phyloP scores from a whole-genome alignment of 2,888 invertebrate species.

The Hololepta plana region DNA sequence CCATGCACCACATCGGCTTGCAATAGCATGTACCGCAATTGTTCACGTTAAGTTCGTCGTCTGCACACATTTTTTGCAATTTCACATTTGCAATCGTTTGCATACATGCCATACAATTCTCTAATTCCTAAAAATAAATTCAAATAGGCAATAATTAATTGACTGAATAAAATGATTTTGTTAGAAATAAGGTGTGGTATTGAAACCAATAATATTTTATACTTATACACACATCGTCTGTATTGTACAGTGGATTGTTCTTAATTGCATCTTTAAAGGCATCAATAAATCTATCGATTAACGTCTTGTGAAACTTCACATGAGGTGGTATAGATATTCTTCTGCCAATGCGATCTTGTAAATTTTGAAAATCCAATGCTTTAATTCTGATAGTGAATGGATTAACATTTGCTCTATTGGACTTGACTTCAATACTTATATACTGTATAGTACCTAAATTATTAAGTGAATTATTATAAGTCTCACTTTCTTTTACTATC shows the following conservation, averaged over 20 bases:
- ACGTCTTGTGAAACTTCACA: slow-evolving; percentile 55
- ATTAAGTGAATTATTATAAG: slow-evolving; percentile 39
- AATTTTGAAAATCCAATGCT: slow-evolving; percentile 57
- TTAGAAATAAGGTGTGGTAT: no score
- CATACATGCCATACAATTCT: slow-evolving; percentile 82
- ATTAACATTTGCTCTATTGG: slow-evolving; percentile 36
- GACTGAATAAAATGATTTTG: neutral
- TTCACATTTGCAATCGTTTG: slow-evolving; percentile 61
- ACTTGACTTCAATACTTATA: slow-evolving; percentile 60
- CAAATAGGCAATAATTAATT: neutral
- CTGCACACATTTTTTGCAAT: slow-evolving; percentile 47
- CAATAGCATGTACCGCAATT: slow-evolving; percentile 46
- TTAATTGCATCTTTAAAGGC: slow-evolving; percentile 62
- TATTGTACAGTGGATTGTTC: slow-evolving; percentile 45
- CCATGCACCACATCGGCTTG: slow-evolving; percentile 78
- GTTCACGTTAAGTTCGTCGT: slow-evolving; percentile 10
- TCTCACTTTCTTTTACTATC: slow-evolving; percentile 56
- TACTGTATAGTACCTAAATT: slow-evolving; percentile 61
- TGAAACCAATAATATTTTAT: no score
- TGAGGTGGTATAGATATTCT: slow-evolving; percentile 49
- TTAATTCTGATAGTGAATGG: slow-evolving; percentile 58
- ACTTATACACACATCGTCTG: slow-evolving; percentile 35
- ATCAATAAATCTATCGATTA: slow-evolving; percentile 68
- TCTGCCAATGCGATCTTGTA: slow-evolving; percentile 50
- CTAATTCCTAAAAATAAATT: slow-evolving; percentile 40